These are phyloP conservation scores for Scelioninae gen. 2 DNA, from an alignment of 2,888 invertebrate genomes.

Conservation along the genomic window DNA sequence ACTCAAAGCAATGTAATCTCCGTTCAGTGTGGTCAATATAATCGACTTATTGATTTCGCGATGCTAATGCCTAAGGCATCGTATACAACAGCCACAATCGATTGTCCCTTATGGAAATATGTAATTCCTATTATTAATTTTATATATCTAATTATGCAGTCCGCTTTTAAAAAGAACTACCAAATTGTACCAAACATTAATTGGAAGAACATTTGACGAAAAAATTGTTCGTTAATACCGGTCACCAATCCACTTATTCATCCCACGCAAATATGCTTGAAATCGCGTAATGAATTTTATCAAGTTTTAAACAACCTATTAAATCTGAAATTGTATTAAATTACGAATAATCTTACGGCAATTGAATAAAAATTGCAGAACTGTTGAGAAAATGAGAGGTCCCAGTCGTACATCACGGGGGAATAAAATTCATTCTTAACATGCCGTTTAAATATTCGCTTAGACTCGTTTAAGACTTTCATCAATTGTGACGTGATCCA, in stretches of 20 bases:
- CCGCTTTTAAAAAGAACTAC: too few species aligned
- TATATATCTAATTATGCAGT: too few species aligned
- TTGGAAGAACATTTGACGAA: too few species aligned
- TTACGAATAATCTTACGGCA: too few species aligned
- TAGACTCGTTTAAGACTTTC: constrained; percentile 15
- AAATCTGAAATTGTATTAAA: too few species aligned
- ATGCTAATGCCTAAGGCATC: constrained; percentile 42
- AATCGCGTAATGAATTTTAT: too few species aligned
- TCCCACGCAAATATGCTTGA: too few species aligned
- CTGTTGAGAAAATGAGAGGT: background rate
- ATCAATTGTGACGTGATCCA: background rate
- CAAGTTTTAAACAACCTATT: too few species aligned
- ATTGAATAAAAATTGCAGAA: too few species aligned
- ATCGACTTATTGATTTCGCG: constrained; percentile 72
- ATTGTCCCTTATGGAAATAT: constrained; percentile 12
- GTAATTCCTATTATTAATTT: background rate
- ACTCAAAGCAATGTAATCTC: constrained; percentile 71
- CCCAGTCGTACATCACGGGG: constrained; percentile 5
- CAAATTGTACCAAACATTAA: too few species aligned
- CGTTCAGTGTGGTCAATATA: constrained; percentile 70
- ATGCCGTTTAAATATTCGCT: background rate
- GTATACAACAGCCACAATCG: constrained; percentile 25
- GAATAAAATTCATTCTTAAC: constrained; percentile 21
- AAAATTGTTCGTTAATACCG: too few species aligned
- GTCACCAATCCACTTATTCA: too few species aligned